Conservation (phyloP, 2,113 vertebrate species). For the Mesoclemmys tuberculata region DNA sequence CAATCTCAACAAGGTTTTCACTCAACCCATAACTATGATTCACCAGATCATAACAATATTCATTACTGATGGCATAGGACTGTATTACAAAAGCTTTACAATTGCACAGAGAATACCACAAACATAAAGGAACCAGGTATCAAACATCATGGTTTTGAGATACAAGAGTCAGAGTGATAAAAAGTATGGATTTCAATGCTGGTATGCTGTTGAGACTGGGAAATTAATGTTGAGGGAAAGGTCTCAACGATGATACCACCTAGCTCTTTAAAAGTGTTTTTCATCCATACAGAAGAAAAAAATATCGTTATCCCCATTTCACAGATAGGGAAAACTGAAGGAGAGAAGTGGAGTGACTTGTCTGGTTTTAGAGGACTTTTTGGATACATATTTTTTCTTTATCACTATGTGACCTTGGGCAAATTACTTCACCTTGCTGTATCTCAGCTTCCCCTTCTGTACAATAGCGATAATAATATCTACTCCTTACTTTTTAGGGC, state of each 20-base stretch:
- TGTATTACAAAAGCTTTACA: not conserved
- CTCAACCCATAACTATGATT: not conserved
- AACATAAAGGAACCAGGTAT: not conserved
- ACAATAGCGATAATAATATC: too few relatives aligned
- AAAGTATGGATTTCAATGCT: not conserved
- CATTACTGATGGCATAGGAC: not conserved
- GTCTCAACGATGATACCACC: not conserved
- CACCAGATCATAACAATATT: not conserved
- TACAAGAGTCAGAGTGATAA: not conserved
- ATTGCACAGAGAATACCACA: not conserved
- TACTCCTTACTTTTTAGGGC: not conserved
- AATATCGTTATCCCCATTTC: not conserved
- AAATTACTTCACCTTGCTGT: not conserved
- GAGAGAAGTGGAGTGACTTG: not conserved
- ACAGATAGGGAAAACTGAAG: not conserved
- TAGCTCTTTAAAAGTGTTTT: not conserved
- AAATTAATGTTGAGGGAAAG: not conserved
- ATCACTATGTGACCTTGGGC: not conserved
- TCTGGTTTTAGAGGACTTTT: not conserved
- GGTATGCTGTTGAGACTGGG: not conserved
- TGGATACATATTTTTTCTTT: not conserved
- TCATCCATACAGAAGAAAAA: not conserved
- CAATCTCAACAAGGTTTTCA: not conserved
- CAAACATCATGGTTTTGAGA: fast-evolving
- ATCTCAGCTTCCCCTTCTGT: not conserved